Percentiles rank a stretch among this genome's conserved stretches.
Evolutionary conservation across 2,888 invertebrate genomes (phyloP).

Genomic region (Pediacus dermestoides): DNA sequence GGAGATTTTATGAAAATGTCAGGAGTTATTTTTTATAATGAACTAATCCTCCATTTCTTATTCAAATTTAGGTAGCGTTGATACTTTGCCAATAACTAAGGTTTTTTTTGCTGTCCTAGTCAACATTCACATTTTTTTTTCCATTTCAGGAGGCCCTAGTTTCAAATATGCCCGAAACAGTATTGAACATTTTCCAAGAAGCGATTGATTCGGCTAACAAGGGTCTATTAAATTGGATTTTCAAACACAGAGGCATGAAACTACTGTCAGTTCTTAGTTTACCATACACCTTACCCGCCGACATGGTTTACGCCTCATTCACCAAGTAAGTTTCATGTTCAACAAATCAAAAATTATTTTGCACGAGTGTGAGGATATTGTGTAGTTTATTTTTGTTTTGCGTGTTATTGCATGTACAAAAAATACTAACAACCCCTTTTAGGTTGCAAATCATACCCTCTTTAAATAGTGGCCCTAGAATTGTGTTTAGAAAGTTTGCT

Average conservation of each 20-base stretch:
- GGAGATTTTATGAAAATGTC: too few species aligned
- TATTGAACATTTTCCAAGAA: slow-evolving; percentile 86
- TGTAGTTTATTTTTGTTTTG: slow-evolving; percentile 9
- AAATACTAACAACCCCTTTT: slow-evolving; percentile 5
- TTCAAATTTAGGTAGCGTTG: too few species aligned
- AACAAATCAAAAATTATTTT: too few species aligned
- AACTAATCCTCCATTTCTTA: too few species aligned
- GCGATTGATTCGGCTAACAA: slow-evolving; percentile 91
- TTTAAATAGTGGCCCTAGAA: slow-evolving; percentile 24
- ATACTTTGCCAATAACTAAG: too few species aligned
- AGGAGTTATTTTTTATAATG: too few species aligned
- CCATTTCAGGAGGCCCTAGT: slow-evolving; percentile 72
- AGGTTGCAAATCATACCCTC: slow-evolving; percentile 28
- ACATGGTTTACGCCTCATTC: slow-evolving; percentile 81
- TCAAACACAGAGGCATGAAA: slow-evolving; percentile 78
- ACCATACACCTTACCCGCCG: slow-evolving; percentile 84
- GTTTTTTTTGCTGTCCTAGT: too few species aligned
- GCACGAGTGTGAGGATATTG: neutral
- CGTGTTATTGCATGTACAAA: neutral
- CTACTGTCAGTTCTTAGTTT: slow-evolving; percentile 75
- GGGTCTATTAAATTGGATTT: slow-evolving; percentile 86
- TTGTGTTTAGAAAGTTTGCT: slow-evolving; percentile 31
- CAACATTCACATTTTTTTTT: too few species aligned
- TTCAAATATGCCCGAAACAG: slow-evolving; percentile 85
- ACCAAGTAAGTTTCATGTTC: slow-evolving; percentile 78